Base-by-base conservation (phyloP, 2,888 invertebrate genomes). In the Rhorus exstirpatorius region DNA sequence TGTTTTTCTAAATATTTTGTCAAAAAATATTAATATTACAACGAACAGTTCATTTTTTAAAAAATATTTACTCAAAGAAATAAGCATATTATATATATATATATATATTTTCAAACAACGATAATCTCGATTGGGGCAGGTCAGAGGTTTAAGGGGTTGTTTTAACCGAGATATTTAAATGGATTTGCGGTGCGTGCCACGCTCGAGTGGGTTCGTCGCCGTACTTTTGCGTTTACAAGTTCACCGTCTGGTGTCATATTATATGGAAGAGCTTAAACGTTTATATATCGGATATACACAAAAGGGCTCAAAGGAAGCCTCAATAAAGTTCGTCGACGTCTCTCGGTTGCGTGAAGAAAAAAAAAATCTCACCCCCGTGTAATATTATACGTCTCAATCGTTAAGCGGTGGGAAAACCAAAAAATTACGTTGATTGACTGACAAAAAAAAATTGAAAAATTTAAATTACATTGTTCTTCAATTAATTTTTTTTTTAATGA, bases 281-380 rank as follows among this genome's bases (percentile, higher is more conserved):
- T 46, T 60, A 71, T 63, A 70, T 65, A 81, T 70, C 70, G 70
- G 65, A 58, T 81, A 65, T 51, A 76, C 80, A 65, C 49, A 63
- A 76, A 65, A 51, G 76, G 65, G 58, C 35, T 38, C 24, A 6
- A 6, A 6, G 44, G 77, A 80, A 80, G 70, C 79, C 70, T 19
- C 63, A 41, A 38, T 24, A 17, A 70, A 41, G 44, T 19, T 61
- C 53, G 53, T 46, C 68, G 75, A 70, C 71, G 51, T 70, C 35
- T 77, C 35, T 68, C 21, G 41, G 12, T 26, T 21, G 51, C 41
- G 8, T 61, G 10, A 60, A 51, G 14, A 46, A 63, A 46, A 49
- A 60, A 58, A 60, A 67, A 51, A 24, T 8, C 38, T 3, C 17
- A 51, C n/a, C 31, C 17, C 24, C 7, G 2, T 19, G 74, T 74